phyloP scores from a whole-genome alignment of 2,113 vertebrate genomes.

The Callipepla squamata region DNA sequence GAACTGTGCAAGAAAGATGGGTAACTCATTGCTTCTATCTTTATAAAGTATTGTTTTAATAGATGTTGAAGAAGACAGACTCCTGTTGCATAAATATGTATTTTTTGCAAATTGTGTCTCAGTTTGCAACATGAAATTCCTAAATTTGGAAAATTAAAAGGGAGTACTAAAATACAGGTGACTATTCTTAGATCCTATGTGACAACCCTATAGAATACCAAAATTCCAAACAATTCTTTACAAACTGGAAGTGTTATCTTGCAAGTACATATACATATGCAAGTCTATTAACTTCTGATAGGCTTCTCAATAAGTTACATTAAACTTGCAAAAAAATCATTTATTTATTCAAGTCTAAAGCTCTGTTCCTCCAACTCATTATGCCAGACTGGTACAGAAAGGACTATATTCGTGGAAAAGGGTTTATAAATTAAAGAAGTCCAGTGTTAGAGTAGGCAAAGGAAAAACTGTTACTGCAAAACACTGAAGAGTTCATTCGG shows the following conservation, averaged over 20 bases:
- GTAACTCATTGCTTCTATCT: not conserved
- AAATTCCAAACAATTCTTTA: not conserved
- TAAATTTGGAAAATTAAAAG: slow-evolving; percentile 17
- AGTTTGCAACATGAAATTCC: not conserved
- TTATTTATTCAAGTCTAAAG: not conserved
- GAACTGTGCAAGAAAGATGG: slow-evolving; percentile 4
- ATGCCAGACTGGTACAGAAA: not conserved
- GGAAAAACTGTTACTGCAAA: not conserved
- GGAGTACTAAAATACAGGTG: not conserved
- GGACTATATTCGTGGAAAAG: fast-evolving
- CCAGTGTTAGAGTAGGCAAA: not conserved
- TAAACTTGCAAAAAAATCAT: not conserved
- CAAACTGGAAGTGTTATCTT: not conserved
- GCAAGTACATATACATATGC: not conserved
- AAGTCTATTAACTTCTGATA: not conserved
- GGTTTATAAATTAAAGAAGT: not conserved
- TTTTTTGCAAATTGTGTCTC: slow-evolving; percentile 4
- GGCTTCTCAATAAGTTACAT: not conserved
- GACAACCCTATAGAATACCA: not conserved
- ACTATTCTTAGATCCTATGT: not conserved
- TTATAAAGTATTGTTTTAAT: not conserved
- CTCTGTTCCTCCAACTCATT: not conserved
- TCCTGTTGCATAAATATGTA: not conserved
- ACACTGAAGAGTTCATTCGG: not conserved
- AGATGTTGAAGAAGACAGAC: not conserved